Evolutionary conservation across 2,888 invertebrate genomes (phyloP).

Genomic region (Heliconius hortense): DNA sequence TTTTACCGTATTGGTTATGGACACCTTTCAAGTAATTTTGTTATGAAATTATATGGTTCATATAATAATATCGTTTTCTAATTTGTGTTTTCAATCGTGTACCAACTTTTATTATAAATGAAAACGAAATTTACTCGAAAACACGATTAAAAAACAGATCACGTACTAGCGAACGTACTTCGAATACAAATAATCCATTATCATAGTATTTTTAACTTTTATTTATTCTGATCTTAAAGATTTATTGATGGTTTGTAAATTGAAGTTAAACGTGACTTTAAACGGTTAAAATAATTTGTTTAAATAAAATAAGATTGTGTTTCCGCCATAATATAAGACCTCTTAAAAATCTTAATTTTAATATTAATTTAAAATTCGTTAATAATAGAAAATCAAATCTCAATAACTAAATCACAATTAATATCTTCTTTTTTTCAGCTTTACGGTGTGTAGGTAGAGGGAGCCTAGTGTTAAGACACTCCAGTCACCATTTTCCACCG

Average conservation of each 20-base stretch:
- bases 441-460: neutral
- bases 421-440: too few relatives aligned
- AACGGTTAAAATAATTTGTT: neutral
- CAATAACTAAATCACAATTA: neutral
- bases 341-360: neutral
- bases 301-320: neutral
- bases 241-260: conserved; percentile 23
- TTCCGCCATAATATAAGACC: neutral
- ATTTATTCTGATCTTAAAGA: conserved; percentile 25
- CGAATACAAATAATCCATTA: conserved; percentile 62
- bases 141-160: conserved; percentile 64
- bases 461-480: neutral
- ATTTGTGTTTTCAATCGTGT: conserved; percentile 9
- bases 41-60: neutral
- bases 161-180: conserved; percentile 66
- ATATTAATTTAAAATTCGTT: neutral
- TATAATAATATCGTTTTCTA: neutral
- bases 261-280: conserved; percentile 13
- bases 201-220: conserved; percentile 29
- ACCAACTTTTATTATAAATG: conserved; percentile 49
- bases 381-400: too few relatives aligned
- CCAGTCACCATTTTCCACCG: neutral
- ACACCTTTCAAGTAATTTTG: too few relatives aligned
- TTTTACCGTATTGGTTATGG: too few relatives aligned
- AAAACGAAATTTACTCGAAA: conserved; percentile 70